phyloP scores from a whole-genome alignment of 2,113 vertebrate species.

The Odobenus rosmarus region DNA sequence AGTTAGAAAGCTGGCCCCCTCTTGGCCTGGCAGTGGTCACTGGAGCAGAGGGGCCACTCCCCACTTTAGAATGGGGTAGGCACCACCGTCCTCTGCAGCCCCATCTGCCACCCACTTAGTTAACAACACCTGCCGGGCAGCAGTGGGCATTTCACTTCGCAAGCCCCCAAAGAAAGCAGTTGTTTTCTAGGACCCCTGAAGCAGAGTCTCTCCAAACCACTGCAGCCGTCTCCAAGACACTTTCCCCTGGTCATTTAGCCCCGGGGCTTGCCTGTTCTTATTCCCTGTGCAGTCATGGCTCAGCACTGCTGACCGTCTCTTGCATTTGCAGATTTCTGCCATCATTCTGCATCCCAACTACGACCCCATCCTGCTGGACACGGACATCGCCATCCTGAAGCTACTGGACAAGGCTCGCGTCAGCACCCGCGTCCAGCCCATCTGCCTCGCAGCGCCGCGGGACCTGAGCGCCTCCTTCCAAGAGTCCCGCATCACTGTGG shows the following conservation, averaged over 20 bases:
- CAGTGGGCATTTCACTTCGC: neutral
- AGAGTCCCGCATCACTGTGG: slow-evolving; percentile 89
- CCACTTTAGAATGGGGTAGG: neutral
- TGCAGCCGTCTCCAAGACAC: neutral
- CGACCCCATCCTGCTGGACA: slow-evolving; percentile 95
- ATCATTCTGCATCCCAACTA: slow-evolving; percentile 94
- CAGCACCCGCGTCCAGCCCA: slow-evolving; percentile 92
- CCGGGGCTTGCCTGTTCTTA: neutral
- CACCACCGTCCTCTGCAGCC: neutral
- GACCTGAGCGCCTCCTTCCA: slow-evolving; percentile 83
- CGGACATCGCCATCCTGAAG: slow-evolving; percentile 94
- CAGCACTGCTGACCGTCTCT: neutral
- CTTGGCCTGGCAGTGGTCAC: neutral
- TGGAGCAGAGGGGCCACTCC: neutral
- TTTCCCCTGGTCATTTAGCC: neutral
- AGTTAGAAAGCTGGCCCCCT: neutral
- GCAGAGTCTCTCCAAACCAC: neutral
- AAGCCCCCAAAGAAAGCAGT: neutral
- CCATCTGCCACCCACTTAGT: neutral
- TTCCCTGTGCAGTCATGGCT: neutral
- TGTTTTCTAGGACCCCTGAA: neutral
- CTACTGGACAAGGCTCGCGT: slow-evolving; percentile 96
- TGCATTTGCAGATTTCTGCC: slow-evolving; percentile 89
- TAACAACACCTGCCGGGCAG: neutral
- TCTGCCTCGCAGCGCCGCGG: slow-evolving; percentile 90